A percentile compares a stretch with the other conserved stretches of the same genome.
These are phyloP conservation scores for Periparus ater DNA, from an alignment of 2,797 vertebrate species.

Conservation along the genomic window DNA sequence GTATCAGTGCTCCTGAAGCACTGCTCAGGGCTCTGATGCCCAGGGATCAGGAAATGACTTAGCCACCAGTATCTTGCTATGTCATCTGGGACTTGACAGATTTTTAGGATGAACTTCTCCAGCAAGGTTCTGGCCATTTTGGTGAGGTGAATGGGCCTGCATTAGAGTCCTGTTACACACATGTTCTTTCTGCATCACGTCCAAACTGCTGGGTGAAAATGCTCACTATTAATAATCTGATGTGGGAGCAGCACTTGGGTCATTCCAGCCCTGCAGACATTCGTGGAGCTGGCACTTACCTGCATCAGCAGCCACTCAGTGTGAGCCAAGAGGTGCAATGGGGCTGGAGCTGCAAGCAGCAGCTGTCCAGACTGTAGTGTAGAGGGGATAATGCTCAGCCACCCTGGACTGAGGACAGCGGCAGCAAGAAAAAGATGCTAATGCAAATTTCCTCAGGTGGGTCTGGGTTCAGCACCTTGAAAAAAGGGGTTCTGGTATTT, in stretches of 20 bases:
- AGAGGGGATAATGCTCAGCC: not conserved
- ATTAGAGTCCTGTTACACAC: accelerated
- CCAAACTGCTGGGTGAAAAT: not conserved
- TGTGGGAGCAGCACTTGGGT: not conserved
- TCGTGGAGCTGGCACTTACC: accelerated
- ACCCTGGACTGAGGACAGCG: not conserved
- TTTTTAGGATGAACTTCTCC: not conserved
- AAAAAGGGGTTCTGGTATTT: not conserved
- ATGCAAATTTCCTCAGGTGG: not conserved
- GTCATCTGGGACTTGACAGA: not conserved
- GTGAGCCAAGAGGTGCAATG: not conserved
- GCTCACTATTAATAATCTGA: not conserved
- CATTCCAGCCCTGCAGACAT: not conserved
- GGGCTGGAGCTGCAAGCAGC: not conserved
- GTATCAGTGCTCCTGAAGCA: not conserved
- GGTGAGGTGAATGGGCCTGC: not conserved
- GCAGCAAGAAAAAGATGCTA: not conserved
- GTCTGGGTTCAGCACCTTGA: not conserved
- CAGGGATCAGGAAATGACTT: not conserved
- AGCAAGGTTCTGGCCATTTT: not conserved
- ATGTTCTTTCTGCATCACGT: accelerated
- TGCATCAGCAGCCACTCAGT: not conserved
- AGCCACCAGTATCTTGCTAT: not conserved
- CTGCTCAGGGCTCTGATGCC: not conserved
- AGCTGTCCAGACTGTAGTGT: not conserved